These are phyloP conservation scores for Folsomia candida DNA, from an alignment of 2,888 invertebrate genomes.

Conservation along the genomic window DNA sequence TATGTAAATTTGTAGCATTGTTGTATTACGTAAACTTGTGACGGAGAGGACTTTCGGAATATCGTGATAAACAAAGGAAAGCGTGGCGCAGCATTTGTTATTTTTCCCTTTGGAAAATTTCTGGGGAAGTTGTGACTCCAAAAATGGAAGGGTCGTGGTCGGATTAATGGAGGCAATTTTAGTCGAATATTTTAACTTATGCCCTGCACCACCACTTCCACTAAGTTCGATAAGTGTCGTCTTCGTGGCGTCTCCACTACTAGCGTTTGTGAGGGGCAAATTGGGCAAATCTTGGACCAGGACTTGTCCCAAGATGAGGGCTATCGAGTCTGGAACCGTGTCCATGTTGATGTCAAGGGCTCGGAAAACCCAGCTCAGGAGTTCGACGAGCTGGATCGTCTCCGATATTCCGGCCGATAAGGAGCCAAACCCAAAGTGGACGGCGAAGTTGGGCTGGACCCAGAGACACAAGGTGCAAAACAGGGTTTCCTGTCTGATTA, in stretches of 20 bases:
- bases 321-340: background rate
- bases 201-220: too few relatives aligned
- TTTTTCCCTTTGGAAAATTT: too few relatives aligned
- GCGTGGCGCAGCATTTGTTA: background rate
- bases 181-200: background rate
- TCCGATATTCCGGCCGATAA: background rate
- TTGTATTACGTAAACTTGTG: background rate
- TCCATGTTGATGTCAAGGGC: background rate
- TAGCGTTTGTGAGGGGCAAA: background rate
- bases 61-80: slow-evolving; percentile 4
- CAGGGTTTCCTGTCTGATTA: slow-evolving; percentile 1
- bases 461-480: slow-evolving; percentile 8
- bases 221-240: too few relatives aligned
- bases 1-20: too few relatives aligned
- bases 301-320: background rate
- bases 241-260: background rate
- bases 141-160: too few relatives aligned
- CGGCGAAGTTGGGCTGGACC: slow-evolving; percentile 3
- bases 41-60: background rate
- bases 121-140: too few relatives aligned
- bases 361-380: slow-evolving; percentile 3
- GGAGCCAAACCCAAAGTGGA: background rate
- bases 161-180: too few relatives aligned
- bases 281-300: background rate
- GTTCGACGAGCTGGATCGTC: background rate